Evolutionary conservation across 2,113 vertebrate species (phyloP), one percentile per base, ranked within the genome.

Genomic region (Apistogramma diplotaenia): DNA sequence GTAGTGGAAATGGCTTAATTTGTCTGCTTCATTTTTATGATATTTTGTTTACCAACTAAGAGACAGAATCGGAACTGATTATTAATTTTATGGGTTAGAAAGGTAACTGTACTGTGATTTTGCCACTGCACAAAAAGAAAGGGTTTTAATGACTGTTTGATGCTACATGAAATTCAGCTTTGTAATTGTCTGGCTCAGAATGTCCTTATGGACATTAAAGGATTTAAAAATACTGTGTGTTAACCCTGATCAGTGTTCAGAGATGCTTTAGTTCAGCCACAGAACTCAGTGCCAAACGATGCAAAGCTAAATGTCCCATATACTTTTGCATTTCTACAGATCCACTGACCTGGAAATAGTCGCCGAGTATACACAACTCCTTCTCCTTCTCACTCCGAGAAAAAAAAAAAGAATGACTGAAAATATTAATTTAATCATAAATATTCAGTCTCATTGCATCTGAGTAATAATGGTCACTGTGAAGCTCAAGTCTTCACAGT

Each of bases 331-430:
- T 79, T 87, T 87, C 79, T 62, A 58, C 76, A 2, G 5, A 85
- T 79, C 21, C 84, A 74, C 71, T 92, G 89, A 91, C 87, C 87
- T 89, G 84, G 84, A 92, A 89, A 84, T 35, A 73, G 61, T 59
- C 56, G 1, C 65, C 29, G 55, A 65, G 54, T 23, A 8, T 18
- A 11, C 35, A 27, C 7, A 51, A 15, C 33, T 23, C 19, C 43
- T 12, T 27, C 5, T 43, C 15, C 27, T 46, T 40, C 29, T 54
- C 33, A 37, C 43, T 76, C 13, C 37, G 33, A 33, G 54, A 8
- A 58, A 75, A 62, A 75, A 75, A 51, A 76, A 9, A 67, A 46
- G 0, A 27, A 74, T 31, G 70, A 19, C 23, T 49, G 37, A 60
- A 74, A 43, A 81, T 9, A 35, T 35, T 35, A 7, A 35, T 35